phyloP scores from a whole-genome alignment of 37 sponge, comb jelly and placozoan species.

The Agelas oroides region DNA sequence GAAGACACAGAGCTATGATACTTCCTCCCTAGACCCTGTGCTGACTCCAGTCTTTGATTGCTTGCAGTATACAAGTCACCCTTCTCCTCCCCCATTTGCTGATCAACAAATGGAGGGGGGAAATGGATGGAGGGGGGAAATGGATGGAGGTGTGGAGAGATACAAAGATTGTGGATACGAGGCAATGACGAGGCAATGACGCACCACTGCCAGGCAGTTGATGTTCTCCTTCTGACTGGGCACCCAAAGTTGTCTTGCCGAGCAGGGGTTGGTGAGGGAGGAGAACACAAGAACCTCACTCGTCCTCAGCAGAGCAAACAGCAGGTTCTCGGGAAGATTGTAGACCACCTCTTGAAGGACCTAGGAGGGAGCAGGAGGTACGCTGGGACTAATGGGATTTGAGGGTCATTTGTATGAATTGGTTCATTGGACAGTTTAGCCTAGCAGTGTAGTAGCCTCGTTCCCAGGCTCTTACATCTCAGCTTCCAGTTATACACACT shows the following conservation, averaged over 20 bases:
- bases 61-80: too few relatives aligned
- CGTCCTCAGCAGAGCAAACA: slow-evolving; percentile 56
- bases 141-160: not conserved
- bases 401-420: not conserved
- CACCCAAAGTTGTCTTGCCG: slow-evolving; percentile 46
- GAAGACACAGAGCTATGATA: too few relatives aligned
- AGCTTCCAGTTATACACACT: too few relatives aligned
- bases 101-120: too few relatives aligned
- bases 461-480: too few relatives aligned
- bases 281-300: slow-evolving; percentile 52
- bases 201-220: slow-evolving; percentile 48
- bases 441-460: too few relatives aligned
- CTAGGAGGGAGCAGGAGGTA: slow-evolving; percentile 5
- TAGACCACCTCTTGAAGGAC: slow-evolving; percentile 53
- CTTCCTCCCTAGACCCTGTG: too few relatives aligned
- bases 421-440: too few relatives aligned
- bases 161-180: not conserved
- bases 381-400: too few relatives aligned
- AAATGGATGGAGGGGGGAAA: not conserved
- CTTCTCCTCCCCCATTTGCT: too few relatives aligned
- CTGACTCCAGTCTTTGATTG: too few relatives aligned
- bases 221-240: slow-evolving; percentile 37
- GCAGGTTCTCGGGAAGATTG: slow-evolving; percentile 8
- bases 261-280: slow-evolving; percentile 66
- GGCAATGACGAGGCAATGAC: not conserved